Percentiles rank a stretch among this genome's conserved stretches.
phyloP scores from a whole-genome alignment of 2,888 invertebrate genomes.

The Trimorus sp. region DNA sequence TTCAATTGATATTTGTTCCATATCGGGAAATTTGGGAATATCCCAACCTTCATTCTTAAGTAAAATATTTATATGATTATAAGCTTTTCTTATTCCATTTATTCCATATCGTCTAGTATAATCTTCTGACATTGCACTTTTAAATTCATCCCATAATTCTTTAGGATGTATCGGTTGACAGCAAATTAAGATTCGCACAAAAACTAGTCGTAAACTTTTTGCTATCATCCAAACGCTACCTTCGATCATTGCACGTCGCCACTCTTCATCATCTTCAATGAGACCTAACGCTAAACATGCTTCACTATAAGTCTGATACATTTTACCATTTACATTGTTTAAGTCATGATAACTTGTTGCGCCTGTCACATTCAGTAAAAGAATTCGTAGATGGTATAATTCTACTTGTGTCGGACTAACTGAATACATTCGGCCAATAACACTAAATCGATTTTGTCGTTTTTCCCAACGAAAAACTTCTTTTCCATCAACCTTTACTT shows the following conservation, averaged over 20 bases:
- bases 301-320: neutral
- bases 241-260: conserved; percentile 22
- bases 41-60: conserved; percentile 21
- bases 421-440: conserved; percentile 4
- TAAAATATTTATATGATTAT: neutral
- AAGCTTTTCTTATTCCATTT: conserved; percentile 19
- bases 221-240: conserved; percentile 39
- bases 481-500: neutral
- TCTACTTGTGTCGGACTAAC: conserved; percentile 62
- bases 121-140: conserved; percentile 18
- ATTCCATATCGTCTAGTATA: neutral
- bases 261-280: conserved; percentile 32
- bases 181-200: conserved; percentile 46
- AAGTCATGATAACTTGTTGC: conserved; percentile 3
- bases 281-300: neutral
- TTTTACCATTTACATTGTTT: conserved; percentile 1
- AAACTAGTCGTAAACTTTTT: conserved; percentile 71
- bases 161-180: conserved; percentile 49
- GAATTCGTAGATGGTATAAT: conserved; percentile 68
- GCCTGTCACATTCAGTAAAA: conserved; percentile 55
- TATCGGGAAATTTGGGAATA: conserved; percentile 9
- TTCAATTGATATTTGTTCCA: conserved; percentile 14
- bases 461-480: neutral
- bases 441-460: neutral
- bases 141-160: conserved; percentile 31